Conservation (phyloP, 2,113 vertebrate genomes). For the Cyanoramphus novaezelandiae region DNA sequence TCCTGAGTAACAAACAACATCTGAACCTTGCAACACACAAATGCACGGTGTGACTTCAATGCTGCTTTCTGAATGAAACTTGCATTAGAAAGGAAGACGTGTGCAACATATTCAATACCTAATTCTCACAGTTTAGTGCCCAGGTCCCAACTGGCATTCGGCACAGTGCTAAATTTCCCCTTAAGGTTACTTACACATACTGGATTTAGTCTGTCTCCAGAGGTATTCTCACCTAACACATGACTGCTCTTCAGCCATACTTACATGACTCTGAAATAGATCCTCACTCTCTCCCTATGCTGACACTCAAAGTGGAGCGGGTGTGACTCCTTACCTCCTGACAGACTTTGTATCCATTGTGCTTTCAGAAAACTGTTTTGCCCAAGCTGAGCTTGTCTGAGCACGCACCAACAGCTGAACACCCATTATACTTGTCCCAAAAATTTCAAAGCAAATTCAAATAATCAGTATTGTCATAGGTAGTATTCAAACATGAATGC, state of each 20-base stretch:
- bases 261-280: background rate
- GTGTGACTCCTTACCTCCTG: rapidly evolving
- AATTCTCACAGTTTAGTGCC: background rate
- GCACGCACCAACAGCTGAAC: background rate
- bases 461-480: background rate
- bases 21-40: background rate
- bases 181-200: background rate
- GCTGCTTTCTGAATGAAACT: background rate
- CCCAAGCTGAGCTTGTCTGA: background rate
- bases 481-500: background rate
- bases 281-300: background rate
- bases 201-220: background rate
- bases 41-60: background rate
- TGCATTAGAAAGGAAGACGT: background rate
- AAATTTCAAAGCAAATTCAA: background rate
- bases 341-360: background rate
- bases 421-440: background rate
- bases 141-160: background rate
- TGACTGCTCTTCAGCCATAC: background rate
- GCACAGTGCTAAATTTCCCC: background rate
- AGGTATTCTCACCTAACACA: background rate
- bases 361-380: background rate
- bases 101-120: background rate
- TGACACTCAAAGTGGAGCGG: background rate
- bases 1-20: background rate